Percentiles rank a stretch among this genome's conserved stretches.
phyloP scores from a whole-genome alignment of 2,888 invertebrate species.

The Noctua janthe region DNA sequence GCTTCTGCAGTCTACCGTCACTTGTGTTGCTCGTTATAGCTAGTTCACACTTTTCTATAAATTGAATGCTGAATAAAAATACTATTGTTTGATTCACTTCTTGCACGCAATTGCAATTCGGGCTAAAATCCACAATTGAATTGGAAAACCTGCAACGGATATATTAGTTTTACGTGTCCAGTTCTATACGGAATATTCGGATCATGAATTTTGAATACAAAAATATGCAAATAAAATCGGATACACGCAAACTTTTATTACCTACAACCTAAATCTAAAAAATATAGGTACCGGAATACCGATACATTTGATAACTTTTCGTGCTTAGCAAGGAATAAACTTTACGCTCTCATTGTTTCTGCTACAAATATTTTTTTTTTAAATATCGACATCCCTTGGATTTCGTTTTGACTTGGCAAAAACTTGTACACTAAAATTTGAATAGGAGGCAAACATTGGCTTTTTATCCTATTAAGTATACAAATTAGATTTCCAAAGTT shows the following conservation, averaged over 20 bases:
- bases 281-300: not conserved
- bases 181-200: conserved; percentile 43
- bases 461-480: no score
- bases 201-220: conserved; percentile 45
- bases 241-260: not conserved
- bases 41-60: not conserved
- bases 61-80: not conserved
- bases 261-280: conserved; percentile 1
- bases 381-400: no score
- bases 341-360: not conserved
- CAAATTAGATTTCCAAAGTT: no score
- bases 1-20: no score
- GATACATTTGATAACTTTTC: not conserved
- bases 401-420: no score
- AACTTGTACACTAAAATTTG: no score
- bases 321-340: not conserved
- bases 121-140: not conserved
- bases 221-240: conserved; percentile 44
- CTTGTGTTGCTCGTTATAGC: no score
- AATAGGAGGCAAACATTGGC: no score
- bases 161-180: conserved; percentile 17
- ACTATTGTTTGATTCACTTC: not conserved
- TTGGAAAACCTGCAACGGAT: conserved; percentile 17
- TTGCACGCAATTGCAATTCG: not conserved
- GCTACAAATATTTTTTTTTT: no score